Conservation (phyloP, 2,113 vertebrate species). For the Hydrochoerus hydrochaeris region DNA sequence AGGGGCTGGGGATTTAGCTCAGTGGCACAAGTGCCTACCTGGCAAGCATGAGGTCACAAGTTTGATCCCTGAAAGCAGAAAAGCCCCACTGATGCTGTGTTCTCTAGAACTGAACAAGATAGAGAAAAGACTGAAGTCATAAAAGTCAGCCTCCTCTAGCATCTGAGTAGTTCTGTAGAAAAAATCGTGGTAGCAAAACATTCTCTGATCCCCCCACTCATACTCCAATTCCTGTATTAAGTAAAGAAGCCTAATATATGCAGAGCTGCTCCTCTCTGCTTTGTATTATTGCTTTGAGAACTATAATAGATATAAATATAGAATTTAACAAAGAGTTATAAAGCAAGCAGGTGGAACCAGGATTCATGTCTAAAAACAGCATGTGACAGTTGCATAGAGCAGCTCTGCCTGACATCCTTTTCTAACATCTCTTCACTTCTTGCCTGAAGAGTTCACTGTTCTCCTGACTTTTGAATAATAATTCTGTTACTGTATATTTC, state of each 20-base stretch:
- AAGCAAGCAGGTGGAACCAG: background rate
- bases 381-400: background rate
- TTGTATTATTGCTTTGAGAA: background rate
- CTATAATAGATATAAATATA: background rate
- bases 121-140: background rate
- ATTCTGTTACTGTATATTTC: background rate
- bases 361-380: background rate
- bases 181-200: background rate
- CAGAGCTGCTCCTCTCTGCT: background rate
- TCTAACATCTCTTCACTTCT: background rate
- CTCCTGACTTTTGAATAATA: background rate
- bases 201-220: background rate
- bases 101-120: background rate
- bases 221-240: background rate
- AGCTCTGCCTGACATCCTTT: background rate
- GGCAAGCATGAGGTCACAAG: too few relatives aligned
- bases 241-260: background rate
- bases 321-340: background rate
- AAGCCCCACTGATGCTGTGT: background rate
- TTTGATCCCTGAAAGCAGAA: background rate
- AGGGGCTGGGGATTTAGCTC: too few relatives aligned
- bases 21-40: too few relatives aligned
- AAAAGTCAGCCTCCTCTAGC: background rate
- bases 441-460: too few relatives aligned
- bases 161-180: background rate